A percentile compares a stretch with the other conserved stretches of the same genome.
These are phyloP conservation scores for Akabosia matsudoensis DNA, from an alignment of 1,140 invertebrate species.

Conservation along the genomic window DNA sequence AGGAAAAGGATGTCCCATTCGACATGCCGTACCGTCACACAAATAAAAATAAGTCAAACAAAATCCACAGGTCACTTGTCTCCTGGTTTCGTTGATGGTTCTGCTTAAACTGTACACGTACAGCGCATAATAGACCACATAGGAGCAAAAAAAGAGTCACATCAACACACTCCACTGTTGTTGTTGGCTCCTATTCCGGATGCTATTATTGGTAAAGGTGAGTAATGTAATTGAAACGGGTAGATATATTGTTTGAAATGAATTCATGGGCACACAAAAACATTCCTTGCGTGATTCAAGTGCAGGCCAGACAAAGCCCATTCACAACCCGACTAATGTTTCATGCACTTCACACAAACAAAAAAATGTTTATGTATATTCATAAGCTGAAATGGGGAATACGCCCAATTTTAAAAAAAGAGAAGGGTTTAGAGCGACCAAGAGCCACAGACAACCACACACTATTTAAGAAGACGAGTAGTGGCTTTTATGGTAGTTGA, in stretches of 20 bases:
- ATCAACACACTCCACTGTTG: not conserved
- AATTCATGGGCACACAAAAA: not conserved
- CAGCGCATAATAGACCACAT: slow-evolving; percentile 1
- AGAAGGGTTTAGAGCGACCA: not conserved
- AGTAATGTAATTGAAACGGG: not conserved
- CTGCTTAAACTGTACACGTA: not conserved
- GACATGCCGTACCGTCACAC: slow-evolving; percentile 11
- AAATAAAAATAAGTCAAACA: slow-evolving; percentile 16
- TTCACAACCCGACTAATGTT: too few relatives aligned
- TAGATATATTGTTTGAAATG: not conserved
- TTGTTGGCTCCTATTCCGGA: too few relatives aligned
- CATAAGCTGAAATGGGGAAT: not conserved
- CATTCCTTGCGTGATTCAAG: not conserved
- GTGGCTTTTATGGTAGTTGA: not conserved
- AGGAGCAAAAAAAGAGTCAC: not conserved
- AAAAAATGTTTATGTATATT: not conserved
- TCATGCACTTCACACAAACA: too few relatives aligned
- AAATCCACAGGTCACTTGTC: slow-evolving; percentile 15
- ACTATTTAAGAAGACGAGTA: not conserved
- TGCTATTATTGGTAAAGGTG: not conserved
- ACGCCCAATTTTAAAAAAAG: slow-evolving; percentile 1
- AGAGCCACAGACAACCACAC: not conserved
- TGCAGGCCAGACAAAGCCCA: too few relatives aligned
- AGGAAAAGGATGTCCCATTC: slow-evolving; percentile 12
- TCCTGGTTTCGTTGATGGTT: not conserved